Evolutionary conservation across 2,113 vertebrate genomes (phyloP), one percentile per base, ranked within the genome.

Genomic region (Toxostoma redivivum): DNA sequence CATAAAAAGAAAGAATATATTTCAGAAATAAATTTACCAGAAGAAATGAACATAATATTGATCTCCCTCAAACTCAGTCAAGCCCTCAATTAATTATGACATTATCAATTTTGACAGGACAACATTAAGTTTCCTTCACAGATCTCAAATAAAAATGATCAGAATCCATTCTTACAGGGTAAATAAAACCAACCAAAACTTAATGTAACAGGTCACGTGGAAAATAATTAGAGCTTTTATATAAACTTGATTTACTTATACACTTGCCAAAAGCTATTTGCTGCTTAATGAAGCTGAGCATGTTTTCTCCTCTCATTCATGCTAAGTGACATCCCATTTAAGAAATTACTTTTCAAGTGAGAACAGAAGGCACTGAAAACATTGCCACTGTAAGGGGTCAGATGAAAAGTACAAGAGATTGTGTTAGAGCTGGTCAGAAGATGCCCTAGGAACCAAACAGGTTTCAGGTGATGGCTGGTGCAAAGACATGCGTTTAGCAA

Each of bases 221-320:
- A 94, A 96, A 88, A 90, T 58, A 9, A 83, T 77, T 69, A 86
- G n/a, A 72, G 42, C 37, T 94, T 95, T 93, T 45, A 86, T 31
- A 93, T 70, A 90, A 86, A 88, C 42, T 80, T 4, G 2, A 50
- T 77, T 95, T 82, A 90, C 58, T 94, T 70, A 66, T 9, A 78
- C 30, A 61, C 44, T 86, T 90, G 71, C 30, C 64, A 92, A 90
- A 88, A 95, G 67, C 90, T 66, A 88, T 80, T 42, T 94, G 40
- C 54, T 94, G 62, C 67, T 92, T 82, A 90, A 93, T 54, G 67
- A 93, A 86, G 88, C 82, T 92, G 82, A 89, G 70, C 37, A 17
- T 61, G 33, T 72, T 79, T 72, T 85, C 62, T 80, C 45, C 28
- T 69, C 30, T 82, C 57, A 60, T 51, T 87, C 74, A 82, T 21